Evolutionary conservation across 2,888 invertebrate genomes (phyloP), one percentile per base, ranked within the genome.

Genomic region (Kryphioiulus occultus): DNA sequence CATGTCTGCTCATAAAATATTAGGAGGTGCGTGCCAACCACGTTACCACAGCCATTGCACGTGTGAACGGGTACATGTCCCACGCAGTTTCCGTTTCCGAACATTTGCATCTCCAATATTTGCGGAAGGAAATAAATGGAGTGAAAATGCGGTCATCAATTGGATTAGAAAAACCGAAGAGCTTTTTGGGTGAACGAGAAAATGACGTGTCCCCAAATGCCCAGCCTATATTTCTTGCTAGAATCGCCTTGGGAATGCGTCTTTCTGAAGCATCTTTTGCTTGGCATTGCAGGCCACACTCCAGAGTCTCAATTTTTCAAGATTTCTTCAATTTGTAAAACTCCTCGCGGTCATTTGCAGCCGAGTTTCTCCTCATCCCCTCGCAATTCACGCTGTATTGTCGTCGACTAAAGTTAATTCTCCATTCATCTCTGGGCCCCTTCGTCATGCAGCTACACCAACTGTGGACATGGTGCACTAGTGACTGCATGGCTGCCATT

Each of bases 321-420:
- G 68, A 68, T 68, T 68, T 68, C 68, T 68, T 68, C 68, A 68
- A 68, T 68, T 68, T 68, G 68, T 68, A 68, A 26, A 68, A 68
- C 68, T 68, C 68, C 68, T 68, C 22, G 68, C 53, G 53, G 53
- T 53, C 53, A 53, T 53, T 53, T 53, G 53, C 53, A 53, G 53
- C n/a, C 53, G 53, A 53, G 10, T 68, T 68, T 26, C 7, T 68
- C 26, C 68, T 7, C 26, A 68, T 68, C 68, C 68, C 68, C 26
- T 68, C 68, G 68, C 68, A 68, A 68, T 68, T 68, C 68, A 68
- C 68, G 26, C 22, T 68, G 68, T 68, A 68, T 68, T 68, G 68
- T 68, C 68, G 68, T 26, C 26, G 68, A 68, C 68, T 68, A 68
- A 68, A 68, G 68, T 68, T 68, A 68, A 68, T 68, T 68, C 68